phyloP scores from a whole-genome alignment of 2,113 vertebrate species.

The Lanius ludovicianus region DNA sequence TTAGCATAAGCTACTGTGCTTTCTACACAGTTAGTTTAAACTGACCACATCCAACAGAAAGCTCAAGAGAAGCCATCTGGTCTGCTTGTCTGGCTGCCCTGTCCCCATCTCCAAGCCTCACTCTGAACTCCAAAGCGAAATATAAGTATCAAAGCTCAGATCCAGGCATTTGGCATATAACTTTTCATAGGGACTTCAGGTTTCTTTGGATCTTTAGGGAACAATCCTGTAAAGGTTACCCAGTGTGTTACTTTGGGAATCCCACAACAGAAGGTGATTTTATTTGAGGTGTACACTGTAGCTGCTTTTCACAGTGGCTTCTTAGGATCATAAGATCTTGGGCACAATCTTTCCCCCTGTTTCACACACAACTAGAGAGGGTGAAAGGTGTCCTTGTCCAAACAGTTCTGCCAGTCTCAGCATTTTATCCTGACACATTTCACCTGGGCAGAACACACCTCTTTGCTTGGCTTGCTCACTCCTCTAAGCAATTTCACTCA shows the following conservation, averaged over 20 bases:
- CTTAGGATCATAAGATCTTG: neutral
- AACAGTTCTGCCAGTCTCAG: neutral
- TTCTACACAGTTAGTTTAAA: neutral
- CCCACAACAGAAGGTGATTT: neutral
- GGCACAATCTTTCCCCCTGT: neutral
- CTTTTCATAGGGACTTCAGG: neutral
- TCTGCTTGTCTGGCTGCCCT: neutral
- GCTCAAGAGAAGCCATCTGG: neutral
- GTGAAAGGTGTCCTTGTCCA: rapidly evolving
- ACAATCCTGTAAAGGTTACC: neutral
- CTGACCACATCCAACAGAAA: neutral
- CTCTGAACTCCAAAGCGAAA: neutral
- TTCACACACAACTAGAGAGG: neutral
- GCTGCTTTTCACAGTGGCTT: neutral
- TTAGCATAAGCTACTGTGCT: neutral
- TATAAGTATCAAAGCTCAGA: neutral
- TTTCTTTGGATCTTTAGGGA: neutral
- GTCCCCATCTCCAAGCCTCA: neutral
- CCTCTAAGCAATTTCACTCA: neutral
- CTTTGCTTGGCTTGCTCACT: neutral
- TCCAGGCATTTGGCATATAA: neutral
- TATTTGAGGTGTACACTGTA: neutral
- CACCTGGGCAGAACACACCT: neutral
- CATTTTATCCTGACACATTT: neutral
- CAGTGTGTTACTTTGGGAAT: neutral